Base-by-base conservation (phyloP, 2,888 invertebrate genomes). In the Lasioglossum marginatum region DNA sequence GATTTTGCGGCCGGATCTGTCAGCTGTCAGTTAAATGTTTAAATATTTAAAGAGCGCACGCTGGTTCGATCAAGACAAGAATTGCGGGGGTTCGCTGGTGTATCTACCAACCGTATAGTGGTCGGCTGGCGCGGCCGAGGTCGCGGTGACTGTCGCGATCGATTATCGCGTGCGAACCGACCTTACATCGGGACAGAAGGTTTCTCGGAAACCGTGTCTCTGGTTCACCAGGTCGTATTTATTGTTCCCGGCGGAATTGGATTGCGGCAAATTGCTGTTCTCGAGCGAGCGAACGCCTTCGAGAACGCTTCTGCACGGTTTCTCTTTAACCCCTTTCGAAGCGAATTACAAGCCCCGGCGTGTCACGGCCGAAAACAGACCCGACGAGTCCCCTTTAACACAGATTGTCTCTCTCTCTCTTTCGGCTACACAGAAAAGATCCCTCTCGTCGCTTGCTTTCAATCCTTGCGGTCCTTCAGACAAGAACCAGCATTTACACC, bases 161-260 rank as follows among this genome's bases (percentile, higher is more conserved):
- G 91, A 91, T 91, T 87, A 91, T 91, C 91, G 89, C 90, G 86
- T 89, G 91, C 82, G 81, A 87, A 68, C 71, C 83, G 81, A 87
- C 89, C 89, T 88, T 89, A 90, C 81, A 66, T 73, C 81, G 77
- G 0, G 71, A 77, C 60, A 68, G 86, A 90, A 87, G 88, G 81
- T 85, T 85, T 78, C 88, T 82, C 77, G 73, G 81, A 83, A 82
- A 85, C 77, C 68, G 87, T 87, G 88, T 87, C 88, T 90, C 85
- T 89, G 83, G 85, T 89, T 90, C 90, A 85, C 89, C 63, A 48
- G 90, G 85, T 82, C 87, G 83, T 82, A 82, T 87, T 90, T 88
- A 90, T 85, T 76, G 82, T 85, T 82, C 83, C 37, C 83, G 57
- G 6, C 40, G 66, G 83, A 88, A 82, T 87, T 75, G 82, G 80